phyloP scores from a whole-genome alignment of 2,888 invertebrate genomes.

The Phyto melanocephala region DNA sequence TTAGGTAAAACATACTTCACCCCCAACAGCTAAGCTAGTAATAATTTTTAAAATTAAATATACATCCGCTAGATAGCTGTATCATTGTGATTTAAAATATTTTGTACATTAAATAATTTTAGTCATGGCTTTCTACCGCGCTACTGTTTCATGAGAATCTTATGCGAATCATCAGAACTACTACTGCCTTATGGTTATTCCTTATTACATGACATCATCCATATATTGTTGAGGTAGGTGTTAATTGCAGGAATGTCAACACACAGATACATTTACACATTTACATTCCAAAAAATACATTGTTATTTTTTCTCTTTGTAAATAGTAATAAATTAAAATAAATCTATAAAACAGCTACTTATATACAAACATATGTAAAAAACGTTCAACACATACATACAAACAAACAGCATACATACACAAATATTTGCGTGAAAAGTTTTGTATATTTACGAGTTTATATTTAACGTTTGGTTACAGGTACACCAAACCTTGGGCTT shows the following conservation, averaged over 20 bases:
- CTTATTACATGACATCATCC: slow-evolving; percentile 83
- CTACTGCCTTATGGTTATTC: slow-evolving; percentile 82
- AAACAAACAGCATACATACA: not conserved
- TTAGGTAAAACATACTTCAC: too few species aligned
- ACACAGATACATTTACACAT: not conserved
- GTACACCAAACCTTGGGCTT: slow-evolving; percentile 64
- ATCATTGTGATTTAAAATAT: too few species aligned
- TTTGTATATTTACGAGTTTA: not conserved
- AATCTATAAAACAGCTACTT: not conserved
- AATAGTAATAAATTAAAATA: slow-evolving; percentile 7
- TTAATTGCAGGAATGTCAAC: slow-evolving; percentile 27
- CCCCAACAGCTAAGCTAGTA: too few species aligned
- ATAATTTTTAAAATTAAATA: too few species aligned
- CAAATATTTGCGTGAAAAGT: not conserved
- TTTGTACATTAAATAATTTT: too few species aligned
- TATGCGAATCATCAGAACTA: slow-evolving; percentile 83
- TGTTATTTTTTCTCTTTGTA: not conserved
- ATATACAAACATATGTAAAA: not conserved
- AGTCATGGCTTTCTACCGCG: slow-evolving; percentile 72
- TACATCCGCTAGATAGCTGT: too few species aligned
- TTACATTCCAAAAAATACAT: too few species aligned
- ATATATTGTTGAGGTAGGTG: slow-evolving; percentile 83
- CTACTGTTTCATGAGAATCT: slow-evolving; percentile 83
- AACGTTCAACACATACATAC: not conserved
- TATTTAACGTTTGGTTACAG: slow-evolving; percentile 64